A percentile compares a stretch with the other conserved stretches of the same genome.
These are phyloP conservation scores for Vireo altiloquus DNA, from an alignment of 2,113 vertebrate genomes.

Conservation along the genomic window DNA sequence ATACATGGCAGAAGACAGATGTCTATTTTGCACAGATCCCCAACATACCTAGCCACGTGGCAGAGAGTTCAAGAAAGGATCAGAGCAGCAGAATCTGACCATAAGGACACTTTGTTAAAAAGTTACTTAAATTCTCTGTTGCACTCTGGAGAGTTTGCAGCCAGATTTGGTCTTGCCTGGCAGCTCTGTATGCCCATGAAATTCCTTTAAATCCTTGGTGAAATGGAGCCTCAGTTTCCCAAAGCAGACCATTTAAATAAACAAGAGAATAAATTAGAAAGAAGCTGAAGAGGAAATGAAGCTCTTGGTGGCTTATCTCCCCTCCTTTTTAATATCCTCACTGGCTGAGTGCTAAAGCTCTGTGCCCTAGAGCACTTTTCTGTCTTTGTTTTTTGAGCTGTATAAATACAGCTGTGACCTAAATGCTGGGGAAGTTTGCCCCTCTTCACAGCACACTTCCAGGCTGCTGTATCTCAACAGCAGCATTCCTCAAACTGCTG, in stretches of 20 bases:
- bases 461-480: not conserved
- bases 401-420: conserved; percentile 62
- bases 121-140: not conserved
- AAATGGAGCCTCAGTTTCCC: conserved; percentile 18
- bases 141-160: not conserved
- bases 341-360: conserved; percentile 32
- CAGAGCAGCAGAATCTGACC: not conserved
- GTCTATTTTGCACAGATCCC: not conserved
- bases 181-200: not conserved
- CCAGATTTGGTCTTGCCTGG: not conserved
- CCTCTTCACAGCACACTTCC: not conserved
- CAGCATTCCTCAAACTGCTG: not conserved
- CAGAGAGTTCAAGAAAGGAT: not conserved
- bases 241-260: conserved; percentile 45
- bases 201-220: conserved; percentile 20
- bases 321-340: conserved; percentile 62
- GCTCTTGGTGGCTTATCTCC: conserved; percentile 35
- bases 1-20: not conserved
- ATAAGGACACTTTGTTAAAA: not conserved
- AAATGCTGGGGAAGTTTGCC: not conserved
- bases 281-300: conserved; percentile 57
- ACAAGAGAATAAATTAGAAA: conserved; percentile 53
- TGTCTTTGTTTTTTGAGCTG: conserved; percentile 27
- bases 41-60: not conserved
- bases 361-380: conserved; percentile 14